These are phyloP conservation scores for Axea sp. DNA, from an alignment of 2,888 invertebrate species.

Conservation along the genomic window DNA sequence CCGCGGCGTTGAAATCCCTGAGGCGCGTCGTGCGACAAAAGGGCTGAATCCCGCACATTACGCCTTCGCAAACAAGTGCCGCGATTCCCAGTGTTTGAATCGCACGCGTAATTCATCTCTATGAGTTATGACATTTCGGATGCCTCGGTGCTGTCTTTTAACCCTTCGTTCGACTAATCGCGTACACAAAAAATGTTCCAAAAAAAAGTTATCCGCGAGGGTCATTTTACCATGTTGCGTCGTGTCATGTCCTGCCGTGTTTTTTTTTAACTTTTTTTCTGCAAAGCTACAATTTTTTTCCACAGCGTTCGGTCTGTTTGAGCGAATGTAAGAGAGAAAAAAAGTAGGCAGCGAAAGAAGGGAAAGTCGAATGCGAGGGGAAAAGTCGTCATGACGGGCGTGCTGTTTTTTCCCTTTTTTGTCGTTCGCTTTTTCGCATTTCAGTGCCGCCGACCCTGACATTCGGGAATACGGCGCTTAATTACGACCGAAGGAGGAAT, in stretches of 20 bases:
- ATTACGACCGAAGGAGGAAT: constrained; percentile 52
- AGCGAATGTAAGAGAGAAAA: constrained; percentile 30
- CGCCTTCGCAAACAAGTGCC: constrained; percentile 58
- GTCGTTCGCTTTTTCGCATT: constrained; percentile 27
- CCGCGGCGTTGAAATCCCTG: constrained; percentile 39
- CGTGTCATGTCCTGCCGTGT: background rate
- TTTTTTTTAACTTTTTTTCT: constrained; percentile 25
- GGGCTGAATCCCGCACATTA: constrained; percentile 49
- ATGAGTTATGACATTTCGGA: constrained; percentile 62
- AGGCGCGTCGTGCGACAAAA: constrained; percentile 39
- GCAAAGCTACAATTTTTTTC: constrained; percentile 4
- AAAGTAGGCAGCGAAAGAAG: constrained; percentile 4
- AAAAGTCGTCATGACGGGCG: constrained; percentile 9
- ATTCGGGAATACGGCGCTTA: constrained; percentile 49
- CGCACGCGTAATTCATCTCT: constrained; percentile 33
- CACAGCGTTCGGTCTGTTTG: constrained; percentile 16
- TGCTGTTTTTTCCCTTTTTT: constrained; percentile 29
- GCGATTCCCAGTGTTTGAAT: constrained; percentile 55
- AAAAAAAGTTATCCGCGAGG: constrained; percentile 38
- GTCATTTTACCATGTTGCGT: constrained; percentile 10
- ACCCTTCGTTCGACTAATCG: constrained; percentile 52
- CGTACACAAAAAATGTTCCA: constrained; percentile 30
- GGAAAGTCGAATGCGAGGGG: constrained; percentile 26
- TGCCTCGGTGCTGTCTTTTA: constrained; percentile 19
- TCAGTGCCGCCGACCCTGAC: constrained; percentile 59